Percentiles rank a stretch among this genome's conserved stretches.
These are phyloP conservation scores for Falco punctatus DNA, from an alignment of 2,113 vertebrate species.

Conservation along the genomic window DNA sequence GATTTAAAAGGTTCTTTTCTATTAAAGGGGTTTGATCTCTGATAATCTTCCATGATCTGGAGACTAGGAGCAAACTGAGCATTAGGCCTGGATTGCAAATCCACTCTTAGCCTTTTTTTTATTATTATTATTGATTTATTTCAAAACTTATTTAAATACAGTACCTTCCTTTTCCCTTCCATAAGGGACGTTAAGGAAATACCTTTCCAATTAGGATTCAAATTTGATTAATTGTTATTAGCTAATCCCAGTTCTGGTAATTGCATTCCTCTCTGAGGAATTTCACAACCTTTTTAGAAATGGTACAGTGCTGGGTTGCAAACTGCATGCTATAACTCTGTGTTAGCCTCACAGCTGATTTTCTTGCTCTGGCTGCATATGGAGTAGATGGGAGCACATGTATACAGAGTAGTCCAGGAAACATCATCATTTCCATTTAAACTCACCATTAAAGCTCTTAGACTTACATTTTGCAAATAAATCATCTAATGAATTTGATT, in stretches of 20 bases:
- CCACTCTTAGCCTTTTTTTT: not conserved
- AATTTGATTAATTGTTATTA: conserved; percentile 23
- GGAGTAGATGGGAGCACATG: not conserved
- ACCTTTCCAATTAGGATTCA: not conserved
- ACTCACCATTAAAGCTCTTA: not conserved
- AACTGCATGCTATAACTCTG: not conserved
- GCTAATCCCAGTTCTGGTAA: not conserved
- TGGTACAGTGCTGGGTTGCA: not conserved
- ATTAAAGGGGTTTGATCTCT: not conserved
- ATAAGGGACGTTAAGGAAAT: not conserved
- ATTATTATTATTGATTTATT: not conserved
- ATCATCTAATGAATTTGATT: not conserved
- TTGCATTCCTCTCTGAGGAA: not conserved
- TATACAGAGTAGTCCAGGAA: not conserved
- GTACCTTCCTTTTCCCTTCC: not conserved
- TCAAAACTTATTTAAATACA: not conserved
- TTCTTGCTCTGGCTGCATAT: not conserved
- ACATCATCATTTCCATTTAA: not conserved
- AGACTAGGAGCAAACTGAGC: not conserved
- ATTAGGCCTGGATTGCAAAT: not conserved
- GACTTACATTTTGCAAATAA: not conserved
- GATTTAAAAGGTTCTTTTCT: conserved; percentile 27
- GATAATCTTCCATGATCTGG: conserved; percentile 12
- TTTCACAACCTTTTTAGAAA: not conserved
- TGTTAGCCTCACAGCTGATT: not conserved